Percentiles rank a stretch among this genome's conserved stretches.
Evolutionary conservation across 30 jellyfish, hydroid and myxozoan genomes (phyloP).

Genomic region (Morbakka virulenta): DNA sequence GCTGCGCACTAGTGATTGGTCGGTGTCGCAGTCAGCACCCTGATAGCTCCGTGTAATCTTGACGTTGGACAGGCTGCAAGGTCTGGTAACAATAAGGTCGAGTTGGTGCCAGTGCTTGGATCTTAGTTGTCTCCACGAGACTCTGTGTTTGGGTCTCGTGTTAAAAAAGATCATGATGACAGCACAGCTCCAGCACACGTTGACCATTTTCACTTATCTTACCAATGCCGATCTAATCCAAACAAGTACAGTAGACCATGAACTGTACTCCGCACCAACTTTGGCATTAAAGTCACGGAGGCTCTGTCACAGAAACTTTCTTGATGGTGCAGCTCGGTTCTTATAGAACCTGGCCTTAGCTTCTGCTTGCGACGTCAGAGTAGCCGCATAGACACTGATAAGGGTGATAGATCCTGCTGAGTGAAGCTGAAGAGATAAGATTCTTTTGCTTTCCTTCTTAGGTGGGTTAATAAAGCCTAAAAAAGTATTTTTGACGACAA

Average conservation of each 20-base stretch:
- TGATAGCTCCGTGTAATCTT: slow-evolving; percentile 9
- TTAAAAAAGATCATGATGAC: slow-evolving; percentile 6
- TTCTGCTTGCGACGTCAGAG: neutral
- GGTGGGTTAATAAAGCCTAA: neutral
- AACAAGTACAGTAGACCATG: slow-evolving; percentile 26
- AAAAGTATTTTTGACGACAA: neutral
- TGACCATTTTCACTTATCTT: slow-evolving; percentile 16
- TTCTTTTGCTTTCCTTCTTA: neutral
- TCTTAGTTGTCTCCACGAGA: slow-evolving; percentile 24
- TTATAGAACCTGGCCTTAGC: slow-evolving; percentile 14
- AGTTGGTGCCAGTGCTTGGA: too few relatives aligned
- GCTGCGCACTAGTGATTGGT: slow-evolving; percentile 23
- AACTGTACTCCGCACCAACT: slow-evolving; percentile 14
- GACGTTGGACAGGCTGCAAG: neutral
- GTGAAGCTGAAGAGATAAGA: neutral
- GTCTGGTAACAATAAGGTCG: neutral
- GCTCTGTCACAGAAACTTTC: neutral
- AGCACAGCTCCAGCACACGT: neutral
- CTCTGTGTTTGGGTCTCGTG: slow-evolving; percentile 17
- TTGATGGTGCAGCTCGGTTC: slow-evolving; percentile 17
- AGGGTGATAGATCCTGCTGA: slow-evolving; percentile 1
- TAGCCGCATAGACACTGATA: slow-evolving; percentile 12
- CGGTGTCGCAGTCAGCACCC: slow-evolving; percentile 46
- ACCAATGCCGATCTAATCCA: slow-evolving; percentile 4
- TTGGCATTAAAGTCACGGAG: slow-evolving; percentile 34